phyloP scores from a whole-genome alignment of 2,888 invertebrate genomes.

The Trachelus troglodyta region DNA sequence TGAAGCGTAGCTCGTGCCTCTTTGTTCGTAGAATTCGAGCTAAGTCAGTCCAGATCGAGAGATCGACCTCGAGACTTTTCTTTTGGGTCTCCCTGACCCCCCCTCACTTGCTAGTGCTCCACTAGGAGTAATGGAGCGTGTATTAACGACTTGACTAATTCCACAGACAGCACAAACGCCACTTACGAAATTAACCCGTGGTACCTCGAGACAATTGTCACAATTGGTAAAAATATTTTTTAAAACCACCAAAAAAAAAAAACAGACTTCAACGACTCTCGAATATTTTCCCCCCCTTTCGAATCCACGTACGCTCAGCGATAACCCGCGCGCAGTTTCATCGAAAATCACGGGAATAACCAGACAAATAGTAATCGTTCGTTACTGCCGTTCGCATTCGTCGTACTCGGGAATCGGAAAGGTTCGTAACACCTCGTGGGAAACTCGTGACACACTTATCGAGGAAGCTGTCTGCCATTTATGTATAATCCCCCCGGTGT shows the following conservation, averaged over 20 bases:
- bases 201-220: not conserved
- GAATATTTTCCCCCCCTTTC: too few species aligned
- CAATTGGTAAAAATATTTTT: too few species aligned
- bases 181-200: not conserved
- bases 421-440: conserved; percentile 45
- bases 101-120: not conserved
- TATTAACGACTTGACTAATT: not conserved
- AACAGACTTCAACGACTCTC: too few species aligned
- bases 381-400: conserved; percentile 35
- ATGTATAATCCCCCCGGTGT: not conserved
- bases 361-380: conserved; percentile 25
- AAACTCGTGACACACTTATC: conserved; percentile 56
- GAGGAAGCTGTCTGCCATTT: conserved; percentile 37
- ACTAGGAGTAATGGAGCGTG: not conserved
- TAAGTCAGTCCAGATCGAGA: not conserved
- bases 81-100: not conserved
- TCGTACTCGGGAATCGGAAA: conserved; percentile 14
- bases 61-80: not conserved
- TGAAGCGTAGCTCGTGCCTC: not conserved
- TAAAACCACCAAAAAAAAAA: too few species aligned
- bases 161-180: not conserved
- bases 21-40: not conserved
- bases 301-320: too few species aligned
- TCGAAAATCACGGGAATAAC: conserved; percentile 31
- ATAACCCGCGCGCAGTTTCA: too few species aligned